Evolutionary conservation across 2,113 vertebrate genomes (phyloP).

Genomic region (Mirza zaza): DNA sequence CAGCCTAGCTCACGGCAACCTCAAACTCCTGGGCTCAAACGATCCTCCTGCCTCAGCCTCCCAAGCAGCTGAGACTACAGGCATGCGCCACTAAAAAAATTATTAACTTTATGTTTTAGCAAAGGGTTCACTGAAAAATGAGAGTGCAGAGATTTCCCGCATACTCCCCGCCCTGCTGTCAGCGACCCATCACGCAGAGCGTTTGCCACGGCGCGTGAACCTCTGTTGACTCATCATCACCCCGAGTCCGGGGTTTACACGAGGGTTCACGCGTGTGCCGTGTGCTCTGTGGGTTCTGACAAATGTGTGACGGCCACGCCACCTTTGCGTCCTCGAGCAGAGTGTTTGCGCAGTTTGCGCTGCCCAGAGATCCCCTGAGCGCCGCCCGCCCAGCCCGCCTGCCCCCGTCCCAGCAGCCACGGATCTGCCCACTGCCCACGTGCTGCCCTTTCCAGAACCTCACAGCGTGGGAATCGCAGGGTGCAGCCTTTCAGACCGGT

Average conservation of each 20-base stretch:
- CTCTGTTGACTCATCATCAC: fast-evolving
- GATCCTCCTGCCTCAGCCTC: too few species aligned
- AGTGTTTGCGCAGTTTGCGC: fast-evolving
- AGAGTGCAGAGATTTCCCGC: background rate
- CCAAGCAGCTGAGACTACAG: too few species aligned
- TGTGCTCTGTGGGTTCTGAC: background rate
- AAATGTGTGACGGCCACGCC: fast-evolving
- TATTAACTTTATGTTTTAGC: background rate
- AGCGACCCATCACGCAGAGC: fast-evolving
- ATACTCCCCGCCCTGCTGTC: fast-evolving
- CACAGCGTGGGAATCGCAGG: fast-evolving
- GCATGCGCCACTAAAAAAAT: background rate
- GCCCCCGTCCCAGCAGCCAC: background rate
- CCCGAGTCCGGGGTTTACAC: fast-evolving
- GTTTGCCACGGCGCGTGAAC: fast-evolving
- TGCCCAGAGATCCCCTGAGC: background rate
- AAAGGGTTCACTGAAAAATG: background rate
- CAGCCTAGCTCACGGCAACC: too few species aligned
- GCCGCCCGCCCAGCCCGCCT: background rate
- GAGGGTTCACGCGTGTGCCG: background rate
- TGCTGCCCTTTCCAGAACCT: background rate
- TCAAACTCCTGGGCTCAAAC: too few species aligned
- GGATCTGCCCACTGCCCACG: fast-evolving
- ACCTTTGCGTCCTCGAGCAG: fast-evolving
- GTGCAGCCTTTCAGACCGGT: background rate